phyloP scores from a whole-genome alignment of 1,140 invertebrate genomes.

The Branchinecta lindahli region DNA sequence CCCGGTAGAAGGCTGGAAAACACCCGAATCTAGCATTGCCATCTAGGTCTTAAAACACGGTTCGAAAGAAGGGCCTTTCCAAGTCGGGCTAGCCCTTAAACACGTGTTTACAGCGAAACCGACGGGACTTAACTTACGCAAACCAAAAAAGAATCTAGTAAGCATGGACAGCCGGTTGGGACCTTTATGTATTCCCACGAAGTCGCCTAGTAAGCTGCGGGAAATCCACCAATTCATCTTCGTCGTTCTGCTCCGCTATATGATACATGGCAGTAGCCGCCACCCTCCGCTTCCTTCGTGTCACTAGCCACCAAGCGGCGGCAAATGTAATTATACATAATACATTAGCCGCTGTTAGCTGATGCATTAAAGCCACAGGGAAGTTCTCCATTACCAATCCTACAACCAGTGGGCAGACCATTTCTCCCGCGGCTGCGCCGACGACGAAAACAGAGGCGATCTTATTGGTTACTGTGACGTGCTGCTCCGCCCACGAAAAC shows the following conservation, averaged over 20 bases:
- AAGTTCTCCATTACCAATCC: constrained; percentile 29
- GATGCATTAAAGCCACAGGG: constrained; percentile 31
- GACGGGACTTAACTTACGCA: too few species aligned
- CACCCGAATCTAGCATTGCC: too few species aligned
- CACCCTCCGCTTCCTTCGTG: constrained; percentile 18
- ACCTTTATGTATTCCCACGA: too few species aligned
- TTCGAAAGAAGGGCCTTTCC: too few species aligned
- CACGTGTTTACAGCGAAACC: too few species aligned
- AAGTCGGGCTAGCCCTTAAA: too few species aligned
- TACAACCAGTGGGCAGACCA: constrained; percentile 31
- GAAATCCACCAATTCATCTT: constrained; percentile 21
- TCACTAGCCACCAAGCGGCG: constrained; percentile 17
- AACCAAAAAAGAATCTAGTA: too few species aligned
- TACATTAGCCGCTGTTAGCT: constrained; percentile 15
- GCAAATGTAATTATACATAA: constrained; percentile 21
- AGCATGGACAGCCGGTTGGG: too few species aligned
- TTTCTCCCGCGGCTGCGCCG: constrained; percentile 35
- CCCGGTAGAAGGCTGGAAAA: too few species aligned
- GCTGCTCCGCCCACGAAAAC: constrained; percentile 35
- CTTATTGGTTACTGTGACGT: constrained; percentile 35
- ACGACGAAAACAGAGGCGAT: constrained; percentile 35
- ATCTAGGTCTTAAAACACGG: too few species aligned
- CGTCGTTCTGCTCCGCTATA: constrained; percentile 25
- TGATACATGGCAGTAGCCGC: constrained; percentile 23
- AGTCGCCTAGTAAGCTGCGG: background rate